These are phyloP conservation scores for Psittacula cyanocephala DNA, from an alignment of 2,113 vertebrate species.

Conservation along the genomic window DNA sequence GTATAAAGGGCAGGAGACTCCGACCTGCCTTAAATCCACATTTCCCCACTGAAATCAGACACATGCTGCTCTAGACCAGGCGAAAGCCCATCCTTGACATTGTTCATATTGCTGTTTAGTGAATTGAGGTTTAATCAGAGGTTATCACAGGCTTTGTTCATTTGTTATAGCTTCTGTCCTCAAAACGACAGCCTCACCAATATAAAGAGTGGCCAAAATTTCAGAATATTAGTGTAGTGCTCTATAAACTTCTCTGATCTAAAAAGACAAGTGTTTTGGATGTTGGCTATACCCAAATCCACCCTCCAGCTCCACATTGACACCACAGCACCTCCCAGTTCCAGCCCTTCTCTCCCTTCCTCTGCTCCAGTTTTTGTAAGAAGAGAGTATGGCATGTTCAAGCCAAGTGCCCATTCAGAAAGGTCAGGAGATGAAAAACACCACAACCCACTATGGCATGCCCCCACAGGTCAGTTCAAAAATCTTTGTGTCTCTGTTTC, in stretches of 20 bases:
- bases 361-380: neutral
- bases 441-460: neutral
- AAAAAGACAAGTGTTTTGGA: neutral
- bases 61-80: neutral
- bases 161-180: neutral
- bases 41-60: neutral
- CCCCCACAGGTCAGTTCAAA: neutral
- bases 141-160: neutral
- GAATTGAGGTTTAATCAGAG: neutral
- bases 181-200: neutral
- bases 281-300: neutral
- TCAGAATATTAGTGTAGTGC: neutral
- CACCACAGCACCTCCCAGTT: accelerated
- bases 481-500: neutral
- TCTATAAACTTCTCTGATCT: neutral
- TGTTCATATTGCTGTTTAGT: accelerated
- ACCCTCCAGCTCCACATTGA: neutral
- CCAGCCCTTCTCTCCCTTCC: neutral
- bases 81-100: neutral
- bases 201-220: neutral
- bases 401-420: neutral
- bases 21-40: neutral
- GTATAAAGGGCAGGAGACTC: neutral
- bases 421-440: neutral
- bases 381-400: neutral